phyloP scores from a whole-genome alignment of 2,888 invertebrate species.

The Stenurella melanura region DNA sequence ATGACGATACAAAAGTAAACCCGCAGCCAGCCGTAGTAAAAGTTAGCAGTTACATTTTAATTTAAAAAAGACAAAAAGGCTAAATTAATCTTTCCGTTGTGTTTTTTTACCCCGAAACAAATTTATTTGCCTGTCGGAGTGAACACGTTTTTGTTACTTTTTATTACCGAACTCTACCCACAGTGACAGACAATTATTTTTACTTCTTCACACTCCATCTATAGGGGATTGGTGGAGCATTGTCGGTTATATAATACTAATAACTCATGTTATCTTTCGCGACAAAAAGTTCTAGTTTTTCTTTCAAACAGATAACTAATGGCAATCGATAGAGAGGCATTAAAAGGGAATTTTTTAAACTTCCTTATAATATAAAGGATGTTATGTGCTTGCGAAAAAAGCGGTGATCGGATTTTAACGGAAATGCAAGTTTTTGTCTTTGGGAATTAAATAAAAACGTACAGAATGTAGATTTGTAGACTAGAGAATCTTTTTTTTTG shows the following conservation, averaged over 20 bases:
- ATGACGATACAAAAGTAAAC: background rate
- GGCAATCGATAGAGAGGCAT: background rate
- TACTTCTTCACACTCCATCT: conserved; percentile 7
- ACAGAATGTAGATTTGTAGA: too few relatives aligned
- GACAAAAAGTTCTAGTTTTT: background rate
- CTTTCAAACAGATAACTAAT: conserved; percentile 1
- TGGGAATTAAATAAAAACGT: too few relatives aligned
- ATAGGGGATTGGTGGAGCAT: conserved; percentile 4
- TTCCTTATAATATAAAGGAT: background rate
- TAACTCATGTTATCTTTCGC: background rate
- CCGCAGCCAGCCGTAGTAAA: background rate
- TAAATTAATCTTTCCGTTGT: conserved; percentile 22
- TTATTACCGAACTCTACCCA: conserved; percentile 12
- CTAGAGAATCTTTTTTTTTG: too few relatives aligned
- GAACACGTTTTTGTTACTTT: conserved; percentile 22
- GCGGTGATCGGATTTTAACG: background rate
- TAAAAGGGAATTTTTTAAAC: background rate
- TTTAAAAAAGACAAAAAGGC: conserved; percentile 20
- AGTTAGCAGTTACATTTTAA: conserved; percentile 21
- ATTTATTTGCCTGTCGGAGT: conserved; percentile 23
- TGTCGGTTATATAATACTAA: conserved; percentile 7
- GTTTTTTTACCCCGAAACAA: conserved; percentile 13
- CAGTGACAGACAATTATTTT: conserved; percentile 7
- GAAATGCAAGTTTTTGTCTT: too few relatives aligned
- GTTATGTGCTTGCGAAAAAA: background rate